Percentiles rank a stretch among this genome's conserved stretches.
Conservation (phyloP, 2,888 invertebrate species). For the Andrena fulva region DNA sequence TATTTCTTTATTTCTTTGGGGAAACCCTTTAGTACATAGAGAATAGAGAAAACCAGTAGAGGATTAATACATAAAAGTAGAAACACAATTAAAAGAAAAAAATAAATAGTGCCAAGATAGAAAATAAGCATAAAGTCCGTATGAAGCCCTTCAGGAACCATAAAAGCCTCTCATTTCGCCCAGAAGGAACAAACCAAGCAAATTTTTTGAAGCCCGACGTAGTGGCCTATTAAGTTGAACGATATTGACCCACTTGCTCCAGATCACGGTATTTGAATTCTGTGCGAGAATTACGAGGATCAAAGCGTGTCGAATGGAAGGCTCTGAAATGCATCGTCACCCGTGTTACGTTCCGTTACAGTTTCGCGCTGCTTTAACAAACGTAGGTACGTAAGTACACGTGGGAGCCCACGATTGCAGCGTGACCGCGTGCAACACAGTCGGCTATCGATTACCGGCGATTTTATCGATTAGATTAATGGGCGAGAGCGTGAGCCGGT, state of each 20-base stretch:
- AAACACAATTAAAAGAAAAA: no score
- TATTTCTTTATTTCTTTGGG: no score
- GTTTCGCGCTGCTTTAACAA: constrained; percentile 48
- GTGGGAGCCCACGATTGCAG: constrained; percentile 59
- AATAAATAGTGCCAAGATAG: no score
- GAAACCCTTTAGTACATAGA: no score
- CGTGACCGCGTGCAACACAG: constrained; percentile 55
- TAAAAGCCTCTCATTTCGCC: background rate
- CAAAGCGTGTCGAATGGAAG: constrained; percentile 23
- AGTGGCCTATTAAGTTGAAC: background rate
- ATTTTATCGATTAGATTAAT: constrained; percentile 77
- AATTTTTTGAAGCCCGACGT: background rate
- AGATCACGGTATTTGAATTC: background rate
- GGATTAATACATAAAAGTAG: no score
- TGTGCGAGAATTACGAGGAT: background rate
- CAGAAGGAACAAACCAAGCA: background rate
- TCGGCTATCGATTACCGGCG: constrained; percentile 72
- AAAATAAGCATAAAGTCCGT: no score
- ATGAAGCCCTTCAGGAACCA: background rate
- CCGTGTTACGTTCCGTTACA: constrained; percentile 32
- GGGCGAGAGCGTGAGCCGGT: constrained; percentile 65
- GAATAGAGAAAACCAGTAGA: no score
- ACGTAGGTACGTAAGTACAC: constrained; percentile 47
- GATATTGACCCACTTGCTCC: background rate
- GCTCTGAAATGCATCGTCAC: constrained; percentile 10